Percentiles rank a stretch among this genome's conserved stretches.
Evolutionary conservation across 2,113 vertebrate genomes (phyloP).

Genomic region (Pelodiscus sinensis): DNA sequence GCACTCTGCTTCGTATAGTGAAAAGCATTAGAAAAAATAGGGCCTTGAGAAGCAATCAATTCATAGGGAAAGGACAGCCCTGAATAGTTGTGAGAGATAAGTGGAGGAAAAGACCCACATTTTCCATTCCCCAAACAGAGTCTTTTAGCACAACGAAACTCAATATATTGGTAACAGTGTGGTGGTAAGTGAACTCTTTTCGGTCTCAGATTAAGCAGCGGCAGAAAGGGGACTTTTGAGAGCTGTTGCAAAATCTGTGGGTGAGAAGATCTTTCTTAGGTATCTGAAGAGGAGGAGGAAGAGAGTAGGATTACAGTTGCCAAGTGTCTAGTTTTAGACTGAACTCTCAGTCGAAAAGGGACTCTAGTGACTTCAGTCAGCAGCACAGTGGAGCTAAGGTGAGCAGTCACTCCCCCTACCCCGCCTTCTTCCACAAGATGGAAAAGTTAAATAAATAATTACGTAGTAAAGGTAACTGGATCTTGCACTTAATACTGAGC

Average conservation of each 20-base stretch:
- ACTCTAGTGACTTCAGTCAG: too few species aligned
- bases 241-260: background rate
- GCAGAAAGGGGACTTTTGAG: background rate
- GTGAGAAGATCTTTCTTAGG: background rate
- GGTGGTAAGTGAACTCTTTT: background rate
- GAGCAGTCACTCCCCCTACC: background rate
- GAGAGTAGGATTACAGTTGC: accelerated
- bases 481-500: background rate
- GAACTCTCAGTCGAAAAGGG: too few species aligned
- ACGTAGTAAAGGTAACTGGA: background rate
- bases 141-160: background rate
- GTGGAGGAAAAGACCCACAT: background rate
- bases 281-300: background rate
- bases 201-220: background rate
- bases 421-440: background rate
- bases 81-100: background rate
- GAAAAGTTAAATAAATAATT: background rate
- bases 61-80: background rate
- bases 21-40: background rate
- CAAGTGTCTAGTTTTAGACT: too few species aligned
- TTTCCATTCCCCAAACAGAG: background rate
- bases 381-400: too few species aligned
- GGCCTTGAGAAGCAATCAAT: background rate
- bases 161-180: background rate
- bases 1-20: accelerated